Evolutionary conservation across 2,888 invertebrate species (phyloP), one percentile per base, ranked within the genome.

Genomic region (Itoplectis maculator): DNA sequence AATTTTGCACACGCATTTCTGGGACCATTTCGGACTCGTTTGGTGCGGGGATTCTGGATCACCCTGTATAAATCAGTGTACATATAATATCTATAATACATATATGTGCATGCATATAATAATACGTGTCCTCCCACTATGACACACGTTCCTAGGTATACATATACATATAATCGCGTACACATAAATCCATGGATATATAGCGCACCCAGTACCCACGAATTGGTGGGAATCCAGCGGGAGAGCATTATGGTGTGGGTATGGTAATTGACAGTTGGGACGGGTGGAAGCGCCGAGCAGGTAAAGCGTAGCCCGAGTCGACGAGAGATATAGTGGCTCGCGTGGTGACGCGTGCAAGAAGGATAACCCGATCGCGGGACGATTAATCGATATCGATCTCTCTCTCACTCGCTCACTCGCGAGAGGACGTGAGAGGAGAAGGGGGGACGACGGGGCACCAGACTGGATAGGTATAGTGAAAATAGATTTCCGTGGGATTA

Each of bases 211-310:
- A 49, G 29, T 8, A 37, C 8, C 29, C 35, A 49, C 45, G 56
- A 78, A 75, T 79, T 75, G 74, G 74, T 75, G 74, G 78, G 63
- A 75, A 79, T 79, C 35, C 49, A 69, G 63, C 54, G 37, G 18
- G 29, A 20, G 29, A 5, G 42, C 65, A 70, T 79, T 82, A 66
- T 75, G 35, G 61, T 68, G 68, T 49, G 40, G 78, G 74, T 75
- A 82, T 75, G 79, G 82, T 82, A 82, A 82, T 82, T 82, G 79
- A 82, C 74, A 82, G 82, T 69, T 74, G 70, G 69, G 65, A 78
- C 75, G 70, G 70, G 79, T 65, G 75, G 29, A 29, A 29, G 15
- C 66, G 47, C 40, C n/a, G 74, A 75, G 69, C 29, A 56, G 45
- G 63, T 59, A 75, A 78, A 81, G 35, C 69, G 61, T 37, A n/a